Evolutionary conservation across 1,140 invertebrate genomes (phyloP).

Genomic region (Ericerus pela): DNA sequence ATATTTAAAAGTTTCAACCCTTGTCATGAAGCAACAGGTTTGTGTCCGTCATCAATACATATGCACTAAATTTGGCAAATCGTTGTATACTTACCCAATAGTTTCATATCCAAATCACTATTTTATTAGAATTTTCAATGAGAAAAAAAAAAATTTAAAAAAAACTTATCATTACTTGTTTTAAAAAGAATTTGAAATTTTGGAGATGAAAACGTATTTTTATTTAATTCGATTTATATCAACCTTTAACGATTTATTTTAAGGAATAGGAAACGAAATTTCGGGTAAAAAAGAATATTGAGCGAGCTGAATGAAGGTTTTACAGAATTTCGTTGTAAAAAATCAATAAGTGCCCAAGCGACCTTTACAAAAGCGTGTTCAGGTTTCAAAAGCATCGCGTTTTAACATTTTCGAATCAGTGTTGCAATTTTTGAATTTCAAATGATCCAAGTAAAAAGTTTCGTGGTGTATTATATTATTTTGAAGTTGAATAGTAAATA

Average conservation of each 20-base stretch:
- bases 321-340: neutral
- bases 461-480: too few relatives aligned
- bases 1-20: neutral
- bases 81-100: neutral
- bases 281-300: neutral
- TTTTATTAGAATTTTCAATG: neutral
- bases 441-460: too few relatives aligned
- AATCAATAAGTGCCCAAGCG: conserved; percentile 6
- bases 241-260: neutral
- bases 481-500: too few relatives aligned
- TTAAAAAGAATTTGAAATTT: neutral
- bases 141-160: neutral
- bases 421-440: too few relatives aligned
- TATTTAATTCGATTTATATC: neutral
- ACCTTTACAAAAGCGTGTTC: neutral
- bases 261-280: neutral
- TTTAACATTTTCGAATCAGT: too few relatives aligned
- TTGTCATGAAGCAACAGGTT: neutral
- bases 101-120: neutral
- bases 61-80: neutral
- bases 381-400: too few relatives aligned
- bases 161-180: neutral
- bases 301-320: too few relatives aligned
- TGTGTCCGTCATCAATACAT: neutral
- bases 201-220: neutral